These are phyloP conservation scores for Nephila pilipes DNA, from an alignment of 1,140 invertebrate species.

Conservation along the genomic window DNA sequence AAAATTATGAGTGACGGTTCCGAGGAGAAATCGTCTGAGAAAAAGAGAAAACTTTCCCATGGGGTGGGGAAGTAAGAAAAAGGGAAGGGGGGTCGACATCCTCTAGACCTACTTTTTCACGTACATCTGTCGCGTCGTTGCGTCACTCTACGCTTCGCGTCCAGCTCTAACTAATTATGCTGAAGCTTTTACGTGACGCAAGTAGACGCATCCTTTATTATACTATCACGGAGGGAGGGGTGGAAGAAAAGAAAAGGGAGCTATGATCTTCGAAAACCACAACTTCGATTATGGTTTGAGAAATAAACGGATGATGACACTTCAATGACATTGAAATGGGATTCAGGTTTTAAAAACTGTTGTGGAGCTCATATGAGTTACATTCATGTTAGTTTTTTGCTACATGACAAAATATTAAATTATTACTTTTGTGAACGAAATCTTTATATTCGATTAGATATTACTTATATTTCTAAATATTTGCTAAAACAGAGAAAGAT, in stretches of 20 bases:
- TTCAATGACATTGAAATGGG: too few species aligned
- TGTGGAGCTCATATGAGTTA: too few species aligned
- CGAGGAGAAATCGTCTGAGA: slow-evolving; percentile 55
- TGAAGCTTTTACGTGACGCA: slow-evolving; percentile 40
- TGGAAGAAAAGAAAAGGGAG: neutral
- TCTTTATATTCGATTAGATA: too few species aligned
- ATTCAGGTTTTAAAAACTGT: too few species aligned
- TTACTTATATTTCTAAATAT: too few species aligned
- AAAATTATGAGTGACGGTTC: slow-evolving; percentile 35
- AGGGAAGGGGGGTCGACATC: slow-evolving; percentile 68
- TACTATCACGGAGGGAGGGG: neutral
- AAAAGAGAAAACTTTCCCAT: slow-evolving; percentile 71
- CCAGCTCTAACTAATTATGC: slow-evolving; percentile 66
- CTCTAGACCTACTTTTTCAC: slow-evolving; percentile 72
- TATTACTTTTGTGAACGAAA: too few species aligned
- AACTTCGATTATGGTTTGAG: neutral
- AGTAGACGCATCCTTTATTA: slow-evolving; percentile 12
- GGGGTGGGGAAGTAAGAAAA: slow-evolving; percentile 62
- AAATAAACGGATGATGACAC: neutral
- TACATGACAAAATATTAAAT: too few species aligned
- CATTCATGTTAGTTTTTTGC: too few species aligned
- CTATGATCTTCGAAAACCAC: slow-evolving; percentile 6
- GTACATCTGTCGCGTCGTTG: slow-evolving; percentile 74
- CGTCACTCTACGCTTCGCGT: slow-evolving; percentile 62
- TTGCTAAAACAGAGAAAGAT: too few species aligned